Percentiles rank a stretch among this genome's conserved stretches.
phyloP scores from a whole-genome alignment of 1,140 invertebrate species.

The Drosophila subpulchrella region DNA sequence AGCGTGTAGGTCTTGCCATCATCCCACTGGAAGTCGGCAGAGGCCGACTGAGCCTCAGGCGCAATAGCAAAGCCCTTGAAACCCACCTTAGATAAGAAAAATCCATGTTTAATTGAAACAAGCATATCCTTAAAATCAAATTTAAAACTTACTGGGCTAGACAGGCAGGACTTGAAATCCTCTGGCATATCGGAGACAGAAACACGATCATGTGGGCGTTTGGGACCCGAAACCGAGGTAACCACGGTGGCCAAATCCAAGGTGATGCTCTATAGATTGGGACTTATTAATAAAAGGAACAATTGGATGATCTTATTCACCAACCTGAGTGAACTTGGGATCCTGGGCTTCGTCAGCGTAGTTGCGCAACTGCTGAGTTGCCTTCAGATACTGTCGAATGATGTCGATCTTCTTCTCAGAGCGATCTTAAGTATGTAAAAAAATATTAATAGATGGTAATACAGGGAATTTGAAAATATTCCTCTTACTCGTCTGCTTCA shows the following conservation, averaged over 20 bases:
- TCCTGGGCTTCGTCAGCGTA: constrained; percentile 92
- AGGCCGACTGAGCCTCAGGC: constrained; percentile 87
- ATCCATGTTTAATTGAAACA: no score
- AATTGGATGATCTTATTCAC: no score
- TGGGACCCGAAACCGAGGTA: constrained; percentile 98
- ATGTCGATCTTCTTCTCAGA: constrained; percentile 92
- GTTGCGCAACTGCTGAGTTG: constrained; percentile 93
- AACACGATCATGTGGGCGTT: constrained; percentile 98
- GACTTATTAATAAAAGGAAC: neutral
- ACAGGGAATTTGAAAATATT: neutral
- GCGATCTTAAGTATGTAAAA: constrained; percentile 88
- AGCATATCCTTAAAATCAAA: neutral
- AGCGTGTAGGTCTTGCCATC: constrained; percentile 94
- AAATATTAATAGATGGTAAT: neutral
- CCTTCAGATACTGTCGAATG: constrained; percentile 93
- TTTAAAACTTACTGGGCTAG: constrained; percentile 91
- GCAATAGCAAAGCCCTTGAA: constrained; percentile 97
- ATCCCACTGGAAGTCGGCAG: constrained; percentile 92
- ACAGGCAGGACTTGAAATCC: constrained; percentile 94
- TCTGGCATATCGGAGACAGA: constrained; percentile 95
- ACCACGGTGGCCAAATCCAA: constrained; percentile 95
- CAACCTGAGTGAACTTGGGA: constrained; percentile 93
- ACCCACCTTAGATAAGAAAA: constrained; percentile 88
- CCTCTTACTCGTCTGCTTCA: constrained; percentile 93
- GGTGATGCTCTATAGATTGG: constrained; percentile 88